Percentiles rank a stretch among this genome's conserved stretches.
Evolutionary conservation across 2,113 vertebrate genomes (phyloP).

Genomic region (Furnarius figulus): DNA sequence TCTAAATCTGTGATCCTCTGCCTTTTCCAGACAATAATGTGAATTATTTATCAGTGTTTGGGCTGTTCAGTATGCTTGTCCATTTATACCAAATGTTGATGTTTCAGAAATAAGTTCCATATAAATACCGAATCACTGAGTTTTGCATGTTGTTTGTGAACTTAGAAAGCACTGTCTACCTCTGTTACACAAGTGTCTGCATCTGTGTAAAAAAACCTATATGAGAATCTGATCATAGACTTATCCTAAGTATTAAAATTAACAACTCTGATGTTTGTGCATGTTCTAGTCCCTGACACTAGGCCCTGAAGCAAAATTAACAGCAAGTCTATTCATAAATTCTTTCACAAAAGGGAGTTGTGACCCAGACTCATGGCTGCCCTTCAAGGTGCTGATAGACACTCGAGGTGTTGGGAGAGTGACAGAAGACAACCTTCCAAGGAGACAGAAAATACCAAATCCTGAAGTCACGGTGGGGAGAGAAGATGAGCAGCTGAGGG

Average conservation of each 20-base stretch:
- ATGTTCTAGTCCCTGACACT: background rate
- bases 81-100: background rate
- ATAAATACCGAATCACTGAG: background rate
- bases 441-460: background rate
- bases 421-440: background rate
- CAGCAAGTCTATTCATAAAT: background rate
- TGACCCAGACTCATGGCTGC: background rate
- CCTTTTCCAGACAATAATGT: background rate
- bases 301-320: background rate
- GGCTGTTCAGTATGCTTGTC: background rate
- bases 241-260: background rate
- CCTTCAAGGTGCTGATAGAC: background rate
- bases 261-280: background rate
- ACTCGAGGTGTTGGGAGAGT: background rate
- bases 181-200: background rate
- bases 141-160: background rate
- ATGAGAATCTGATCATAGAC: background rate
- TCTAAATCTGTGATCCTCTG: background rate
- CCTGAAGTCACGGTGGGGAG: background rate
- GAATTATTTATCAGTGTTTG: background rate
- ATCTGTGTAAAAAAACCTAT: background rate
- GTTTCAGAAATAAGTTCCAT: background rate
- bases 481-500: background rate
- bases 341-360: background rate
- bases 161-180: background rate